Evolutionary conservation across 64 coral and sea anemone species (phyloP).

Genomic region (Hydrozoanthus tunicans): DNA sequence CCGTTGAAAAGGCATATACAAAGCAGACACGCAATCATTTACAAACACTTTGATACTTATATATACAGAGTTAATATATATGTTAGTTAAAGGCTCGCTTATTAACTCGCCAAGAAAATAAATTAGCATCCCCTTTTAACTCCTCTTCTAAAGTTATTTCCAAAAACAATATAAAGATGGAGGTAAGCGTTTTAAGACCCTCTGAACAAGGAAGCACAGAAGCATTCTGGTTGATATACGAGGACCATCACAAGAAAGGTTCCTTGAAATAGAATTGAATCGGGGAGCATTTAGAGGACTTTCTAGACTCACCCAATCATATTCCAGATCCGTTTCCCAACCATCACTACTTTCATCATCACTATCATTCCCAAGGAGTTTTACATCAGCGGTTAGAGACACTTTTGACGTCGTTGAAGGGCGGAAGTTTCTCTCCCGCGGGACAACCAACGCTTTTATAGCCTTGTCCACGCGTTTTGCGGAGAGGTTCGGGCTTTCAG

Average conservation of each 20-base stretch:
- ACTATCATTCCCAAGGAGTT: conserved; percentile 6
- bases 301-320: conserved; percentile 62
- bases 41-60: no score
- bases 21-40: no score
- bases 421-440: conserved; percentile 10
- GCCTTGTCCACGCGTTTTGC: conserved; percentile 88
- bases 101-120: no score
- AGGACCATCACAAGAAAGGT: no score
- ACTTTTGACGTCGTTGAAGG: background rate
- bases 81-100: no score
- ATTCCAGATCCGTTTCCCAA: conserved; percentile 91
- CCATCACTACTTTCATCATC: conserved; percentile 73
- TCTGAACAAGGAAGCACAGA: no score
- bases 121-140: no score
- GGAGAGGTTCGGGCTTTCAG: conserved; percentile 20
- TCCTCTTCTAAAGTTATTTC: background rate
- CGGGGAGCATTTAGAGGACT: no score
- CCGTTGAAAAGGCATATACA: no score
- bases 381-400: background rate
- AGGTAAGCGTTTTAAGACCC: background rate
- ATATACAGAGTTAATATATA: no score
- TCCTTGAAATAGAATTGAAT: no score
- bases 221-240: no score
- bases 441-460: conserved; percentile 56
- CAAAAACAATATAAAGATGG: background rate